Evolutionary conservation across 2,113 vertebrate genomes (phyloP), one percentile per base, ranked within the genome.

Genomic region (Silurus asotus): DNA sequence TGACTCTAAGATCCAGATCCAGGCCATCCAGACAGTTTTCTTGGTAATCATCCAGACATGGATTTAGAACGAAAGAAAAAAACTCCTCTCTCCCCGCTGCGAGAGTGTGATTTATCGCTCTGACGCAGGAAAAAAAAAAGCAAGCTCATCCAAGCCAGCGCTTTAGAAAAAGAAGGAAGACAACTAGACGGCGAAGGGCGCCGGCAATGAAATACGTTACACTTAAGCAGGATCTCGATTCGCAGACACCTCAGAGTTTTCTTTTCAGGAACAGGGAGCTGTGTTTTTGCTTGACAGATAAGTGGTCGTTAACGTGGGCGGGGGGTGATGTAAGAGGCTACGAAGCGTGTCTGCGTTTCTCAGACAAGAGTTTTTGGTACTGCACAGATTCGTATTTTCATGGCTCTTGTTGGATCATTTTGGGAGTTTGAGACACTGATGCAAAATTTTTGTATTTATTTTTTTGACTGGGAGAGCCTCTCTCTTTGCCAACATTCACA

Each of bases 31-130:
- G 15, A 6, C 9, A 5, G 77, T 48, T 80, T 61, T 25, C n/a
- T 62, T 81, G 37, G 20, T 81, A 28, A 61, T 72, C 64, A 25
- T 56, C 25, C 84, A 86, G 84, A 51, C 49, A 64, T 67, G 58
- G 23, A 76, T 19, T 23, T 37, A 37, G 37, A 37, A 19, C 55
- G 59, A 58, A 25, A 37, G 48, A 64, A 82, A 23, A 64, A 23
- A 4, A n/a, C 2, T 20, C 70, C 28, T 17, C 61, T 65, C 49
- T 58, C 25, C 28, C 62, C 4, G 23, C 55, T 69, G 51, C 15
- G 11, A 61, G 76, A 19, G 55, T 72, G 55, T 86, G 56, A 86
- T 81, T 86, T 67, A 86, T 81, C 14, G 56, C 55, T 86, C 37
- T 86, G 85, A 80, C 78, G 69, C 78, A 74, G 37, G 23, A 25